Evolutionary conservation across 2,113 vertebrate species (phyloP), one percentile per base, ranked within the genome.

Genomic region (Rhea americana): DNA sequence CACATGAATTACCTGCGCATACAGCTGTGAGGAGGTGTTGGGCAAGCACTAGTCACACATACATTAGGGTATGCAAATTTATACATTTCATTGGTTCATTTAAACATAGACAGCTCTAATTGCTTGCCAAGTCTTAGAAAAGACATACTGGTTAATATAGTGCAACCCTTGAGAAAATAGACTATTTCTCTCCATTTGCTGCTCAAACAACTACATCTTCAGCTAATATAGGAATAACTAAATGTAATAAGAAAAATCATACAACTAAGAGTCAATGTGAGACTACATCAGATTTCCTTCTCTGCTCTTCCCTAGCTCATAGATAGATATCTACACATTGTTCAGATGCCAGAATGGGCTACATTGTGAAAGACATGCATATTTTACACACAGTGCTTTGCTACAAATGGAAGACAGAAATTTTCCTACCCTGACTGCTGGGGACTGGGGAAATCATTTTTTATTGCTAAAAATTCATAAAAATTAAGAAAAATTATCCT

Each of bases 341-440:
- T 65, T 35, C 66, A 84, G 32, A 20, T 1, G 11, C 76, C 92
- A 89, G 56, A 39, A 65, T 26, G 28, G 48, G 39, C 19, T 65
- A 56, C 24, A 9, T 82, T 94, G 86, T 86, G 83, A 96, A 94
- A 92, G 73, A 51, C 58, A 19, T 2, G 4, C 74, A 89, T 82
- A n/a, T 10, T 94, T 94, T 72, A 47, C 87, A 87, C 85, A 73
- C 21, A 8, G 50, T 79, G 35, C 70, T 70, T 85, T 79, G 77
- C 61, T 92, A 45, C 66, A 2, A 43, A 65, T 0, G 4, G 73
- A 59, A 91, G 88, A 78, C 18, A 78, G 30, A 32, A 58, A 65
- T 37, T 80, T 90, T 77, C 37, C 24, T 78, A 55, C 17, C 56
- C 28, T 63, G 47, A 39, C 4, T 86, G 25, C 16, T 35, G 7